phyloP scores from a whole-genome alignment of 2,113 vertebrate genomes.

The Channa argus region DNA sequence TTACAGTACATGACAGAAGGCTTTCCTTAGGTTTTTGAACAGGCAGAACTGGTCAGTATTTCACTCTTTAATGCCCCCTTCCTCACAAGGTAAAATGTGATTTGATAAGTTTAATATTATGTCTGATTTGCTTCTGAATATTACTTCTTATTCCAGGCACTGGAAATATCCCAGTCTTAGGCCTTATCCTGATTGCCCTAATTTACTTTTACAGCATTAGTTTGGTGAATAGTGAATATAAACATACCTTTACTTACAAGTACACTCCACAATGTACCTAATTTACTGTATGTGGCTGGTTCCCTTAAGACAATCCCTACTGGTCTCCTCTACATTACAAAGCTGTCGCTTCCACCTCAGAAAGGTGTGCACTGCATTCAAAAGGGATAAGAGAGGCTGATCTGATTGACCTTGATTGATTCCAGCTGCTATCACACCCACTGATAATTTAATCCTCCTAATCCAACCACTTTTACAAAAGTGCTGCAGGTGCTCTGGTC shows the following conservation, averaged over 20 bases:
- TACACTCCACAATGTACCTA: constrained; percentile 9
- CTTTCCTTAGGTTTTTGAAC: no score
- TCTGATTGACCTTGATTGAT: constrained; percentile 57
- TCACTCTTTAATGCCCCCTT: no score
- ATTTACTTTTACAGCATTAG: not conserved
- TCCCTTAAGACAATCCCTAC: constrained; percentile 11
- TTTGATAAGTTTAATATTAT: no score
- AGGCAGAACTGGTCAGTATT: no score
- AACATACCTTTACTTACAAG: constrained; percentile 3
- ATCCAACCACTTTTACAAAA: constrained; percentile 60
- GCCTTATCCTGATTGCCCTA: no score
- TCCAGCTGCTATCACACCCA: constrained; percentile 57
- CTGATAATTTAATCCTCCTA: constrained; percentile 63
- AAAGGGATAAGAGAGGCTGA: constrained; percentile 39
- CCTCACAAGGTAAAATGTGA: no score
- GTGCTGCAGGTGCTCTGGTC: constrained; percentile 56
- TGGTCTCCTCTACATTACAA: constrained; percentile 32
- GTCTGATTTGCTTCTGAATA: no score
- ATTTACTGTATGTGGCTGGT: constrained; percentile 25
- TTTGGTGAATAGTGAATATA: not conserved
- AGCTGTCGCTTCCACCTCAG: constrained; percentile 22
- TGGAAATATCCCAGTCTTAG: no score
- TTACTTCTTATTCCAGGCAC: no score
- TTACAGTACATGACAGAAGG: no score
- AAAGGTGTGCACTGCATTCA: constrained; percentile 40